A percentile compares a stretch with the other conserved stretches of the same genome.
phyloP scores from a whole-genome alignment of 2,888 invertebrate species.

The Dryococelus australis region DNA sequence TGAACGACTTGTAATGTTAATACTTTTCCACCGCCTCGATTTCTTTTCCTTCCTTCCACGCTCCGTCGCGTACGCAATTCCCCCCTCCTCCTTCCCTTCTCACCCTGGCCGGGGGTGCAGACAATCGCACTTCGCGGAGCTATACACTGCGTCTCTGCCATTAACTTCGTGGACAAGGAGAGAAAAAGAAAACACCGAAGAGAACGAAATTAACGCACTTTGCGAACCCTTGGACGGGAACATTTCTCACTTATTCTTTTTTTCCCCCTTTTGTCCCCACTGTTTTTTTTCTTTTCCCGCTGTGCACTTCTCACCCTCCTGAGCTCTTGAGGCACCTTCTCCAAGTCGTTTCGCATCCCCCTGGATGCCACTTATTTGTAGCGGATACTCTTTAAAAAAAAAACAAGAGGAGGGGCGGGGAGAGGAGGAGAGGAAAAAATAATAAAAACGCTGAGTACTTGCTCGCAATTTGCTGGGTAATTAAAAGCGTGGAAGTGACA shows the following conservation, averaged over 20 bases:
- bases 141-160: not conserved
- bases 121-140: not conserved
- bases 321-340: not conserved
- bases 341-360: not conserved
- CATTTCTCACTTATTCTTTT: slow-evolving; percentile 1
- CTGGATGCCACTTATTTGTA: not conserved
- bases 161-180: not conserved
- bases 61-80: not conserved
- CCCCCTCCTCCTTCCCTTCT: not conserved
- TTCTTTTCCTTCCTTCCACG: not conserved
- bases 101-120: not conserved
- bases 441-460: not conserved
- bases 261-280: not conserved
- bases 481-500: not conserved
- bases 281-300: not conserved
- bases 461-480: slow-evolving; percentile 2
- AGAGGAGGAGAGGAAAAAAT: not conserved
- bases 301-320: too few relatives aligned
- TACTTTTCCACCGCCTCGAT: slow-evolving; percentile 1
- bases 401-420: not conserved
- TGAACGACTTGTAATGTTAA: not conserved
- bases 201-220: slow-evolving; percentile 1
- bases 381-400: not conserved
- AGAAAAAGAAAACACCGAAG: not conserved
- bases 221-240: not conserved